Base-by-base conservation (phyloP, 2,888 invertebrate species). In the Muschampia staudingeri region DNA sequence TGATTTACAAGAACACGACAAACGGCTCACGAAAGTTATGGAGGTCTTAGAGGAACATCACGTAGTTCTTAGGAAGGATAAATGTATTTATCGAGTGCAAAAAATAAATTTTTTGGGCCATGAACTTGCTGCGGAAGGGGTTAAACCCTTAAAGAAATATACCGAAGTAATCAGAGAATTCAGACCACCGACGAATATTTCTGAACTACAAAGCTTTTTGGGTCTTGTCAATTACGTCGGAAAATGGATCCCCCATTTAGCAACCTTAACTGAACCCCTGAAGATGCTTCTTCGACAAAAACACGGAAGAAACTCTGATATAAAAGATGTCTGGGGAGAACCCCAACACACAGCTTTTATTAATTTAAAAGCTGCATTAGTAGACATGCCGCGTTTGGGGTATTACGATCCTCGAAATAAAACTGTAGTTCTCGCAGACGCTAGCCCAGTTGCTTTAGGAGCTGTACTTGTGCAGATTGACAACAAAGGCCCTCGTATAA, bases 121-220 rank as follows among this genome's bases (percentile, higher is more conserved):
- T 30, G 75, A 83, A 72, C 76, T 93, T 44, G 85, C 89, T 12
- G 11, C 81, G 16, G 42, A 86, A 11, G 91, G 89, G 0, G 85
- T 92, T 14, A 88, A 85, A 78, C 91, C 92, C 19, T 85, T 89
- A 30, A 78, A 82, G 44, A 87, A 86, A 77, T 91, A 92, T 82
- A 83, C 92, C 9, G 75, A 85, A 76, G 82, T 78, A 0, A 88
- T 92, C 1, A 6, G 76, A n/a, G 37, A 83, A 14, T 89, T 91
- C 76, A 83, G 87, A 78, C 34, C n/a, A 6, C 87, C 85, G 0
- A 76, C 48, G 12, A 81, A 69, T 2, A 65, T 84, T 1, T 80
- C 70, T 34, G 84, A 88, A 80, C 2, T 88, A 0, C 86, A 88
- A 76, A 86, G 87, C n/a, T 89, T 87, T 44, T 34, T 88, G 7